Conservation (phyloP, 2,113 vertebrate genomes). For the Mus pahari region DNA sequence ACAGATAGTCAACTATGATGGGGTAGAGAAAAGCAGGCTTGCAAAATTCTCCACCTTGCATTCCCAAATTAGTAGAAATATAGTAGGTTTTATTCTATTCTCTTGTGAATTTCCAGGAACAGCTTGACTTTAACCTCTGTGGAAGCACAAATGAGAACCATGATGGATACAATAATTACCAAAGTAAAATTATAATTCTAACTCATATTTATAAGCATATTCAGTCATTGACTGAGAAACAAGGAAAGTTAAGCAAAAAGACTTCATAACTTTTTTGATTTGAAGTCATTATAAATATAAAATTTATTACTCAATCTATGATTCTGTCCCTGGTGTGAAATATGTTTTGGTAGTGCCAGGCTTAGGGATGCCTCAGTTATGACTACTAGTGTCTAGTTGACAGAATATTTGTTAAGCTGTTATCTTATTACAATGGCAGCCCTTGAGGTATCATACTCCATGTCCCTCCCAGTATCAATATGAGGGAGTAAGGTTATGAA, state of each 20-base stretch:
- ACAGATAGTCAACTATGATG: neutral
- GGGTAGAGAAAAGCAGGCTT: neutral
- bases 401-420: slow-evolving; percentile 19
- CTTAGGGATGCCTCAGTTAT: neutral
- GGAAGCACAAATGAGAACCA: slow-evolving; percentile 59
- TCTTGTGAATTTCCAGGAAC: slow-evolving; percentile 53
- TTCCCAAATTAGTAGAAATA: slow-evolving; percentile 34
- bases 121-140: slow-evolving; percentile 68
- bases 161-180: slow-evolving; percentile 64
- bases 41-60: neutral
- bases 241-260: slow-evolving; percentile 42
- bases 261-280: slow-evolving; percentile 58
- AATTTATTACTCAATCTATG: slow-evolving; percentile 54
- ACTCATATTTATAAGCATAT: slow-evolving; percentile 68
- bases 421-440: slow-evolving; percentile 2
- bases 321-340: slow-evolving; percentile 34
- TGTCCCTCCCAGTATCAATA: slow-evolving; percentile 54
- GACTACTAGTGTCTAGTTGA: neutral
- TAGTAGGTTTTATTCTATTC: slow-evolving; percentile 39
- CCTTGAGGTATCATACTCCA: neutral
- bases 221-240: slow-evolving; percentile 33
- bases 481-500: slow-evolving; percentile 33
- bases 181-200: slow-evolving; percentile 63
- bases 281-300: slow-evolving; percentile 49
- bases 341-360: neutral